A percentile compares a stretch with the other conserved stretches of the same genome.
Conservation (phyloP, 2,797 vertebrate genomes). For the Bradypus variegatus region DNA sequence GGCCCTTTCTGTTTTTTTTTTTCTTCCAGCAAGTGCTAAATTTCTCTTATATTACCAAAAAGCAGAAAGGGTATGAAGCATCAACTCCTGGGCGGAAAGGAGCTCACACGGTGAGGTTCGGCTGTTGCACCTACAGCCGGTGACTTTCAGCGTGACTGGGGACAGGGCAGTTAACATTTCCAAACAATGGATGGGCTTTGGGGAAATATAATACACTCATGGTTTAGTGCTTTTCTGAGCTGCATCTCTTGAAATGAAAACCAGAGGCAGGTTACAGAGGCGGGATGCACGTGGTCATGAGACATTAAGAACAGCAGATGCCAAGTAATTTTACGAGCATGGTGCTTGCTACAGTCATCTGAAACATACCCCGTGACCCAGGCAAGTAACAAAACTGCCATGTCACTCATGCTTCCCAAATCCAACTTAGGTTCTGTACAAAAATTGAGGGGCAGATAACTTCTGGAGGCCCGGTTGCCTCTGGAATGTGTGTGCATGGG, state of each 20-base stretch:
- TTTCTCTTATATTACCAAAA: background rate
- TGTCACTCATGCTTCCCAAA: background rate
- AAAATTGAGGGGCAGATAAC: background rate
- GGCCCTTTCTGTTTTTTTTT: background rate
- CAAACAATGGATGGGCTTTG: background rate
- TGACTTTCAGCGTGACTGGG: background rate
- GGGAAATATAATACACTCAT: background rate
- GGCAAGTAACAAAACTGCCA: background rate
- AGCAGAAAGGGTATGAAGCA: background rate
- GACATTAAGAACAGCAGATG: background rate
- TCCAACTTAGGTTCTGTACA: background rate
- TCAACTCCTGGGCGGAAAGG: background rate
- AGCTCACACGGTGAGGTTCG: background rate
- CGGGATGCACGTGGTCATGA: background rate
- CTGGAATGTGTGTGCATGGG: background rate
- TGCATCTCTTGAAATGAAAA: constrained; percentile 12
- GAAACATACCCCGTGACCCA: background rate
- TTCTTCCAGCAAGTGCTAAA: background rate
- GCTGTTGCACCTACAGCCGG: background rate
- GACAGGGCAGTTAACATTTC: background rate
- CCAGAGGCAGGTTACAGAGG: background rate
- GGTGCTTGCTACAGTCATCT: background rate
- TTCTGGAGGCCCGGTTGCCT: background rate
- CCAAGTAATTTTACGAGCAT: background rate
- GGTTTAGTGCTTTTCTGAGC: background rate